These are phyloP conservation scores for Drosophila leonis DNA, from an alignment of 2,888 invertebrate species.

Conservation along the genomic window DNA sequence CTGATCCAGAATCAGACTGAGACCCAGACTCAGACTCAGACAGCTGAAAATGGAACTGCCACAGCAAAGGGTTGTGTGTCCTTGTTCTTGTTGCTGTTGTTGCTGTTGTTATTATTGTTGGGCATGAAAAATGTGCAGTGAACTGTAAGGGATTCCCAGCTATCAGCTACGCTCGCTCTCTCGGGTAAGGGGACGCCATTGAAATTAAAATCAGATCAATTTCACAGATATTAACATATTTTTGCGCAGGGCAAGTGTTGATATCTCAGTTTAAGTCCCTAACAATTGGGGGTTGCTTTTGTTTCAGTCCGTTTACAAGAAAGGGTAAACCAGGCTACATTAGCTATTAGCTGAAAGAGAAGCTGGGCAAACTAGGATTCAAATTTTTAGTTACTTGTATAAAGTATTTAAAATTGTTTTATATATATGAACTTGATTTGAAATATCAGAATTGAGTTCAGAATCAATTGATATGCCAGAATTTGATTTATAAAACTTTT, in stretches of 20 bases:
- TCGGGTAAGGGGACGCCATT: conserved; percentile 45
- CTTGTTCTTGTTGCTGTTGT: conserved; percentile 30
- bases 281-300: conserved; percentile 64
- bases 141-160: conserved; percentile 70
- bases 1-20: neutral
- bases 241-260: conserved; percentile 60
- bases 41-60: conserved; percentile 59
- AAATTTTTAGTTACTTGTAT: neutral
- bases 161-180: neutral
- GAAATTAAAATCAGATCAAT: conserved; percentile 80
- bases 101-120: conserved; percentile 35
- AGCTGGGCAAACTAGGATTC: neutral
- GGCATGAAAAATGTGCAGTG: conserved; percentile 63
- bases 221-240: conserved; percentile 76
- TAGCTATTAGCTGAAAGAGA: neutral
- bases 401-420: no score
- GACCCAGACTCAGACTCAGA: conserved; percentile 49
- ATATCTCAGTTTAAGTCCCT: conserved; percentile 43
- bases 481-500: no score
- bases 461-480: no score
- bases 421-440: no score
- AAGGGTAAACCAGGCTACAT: conserved; percentile 12
- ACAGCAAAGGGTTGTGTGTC: conserved; percentile 52
- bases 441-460: no score
- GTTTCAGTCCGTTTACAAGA: conserved; percentile 12